Base-by-base conservation (phyloP, 2,888 invertebrate species). In the Ectropis crepuscularia region DNA sequence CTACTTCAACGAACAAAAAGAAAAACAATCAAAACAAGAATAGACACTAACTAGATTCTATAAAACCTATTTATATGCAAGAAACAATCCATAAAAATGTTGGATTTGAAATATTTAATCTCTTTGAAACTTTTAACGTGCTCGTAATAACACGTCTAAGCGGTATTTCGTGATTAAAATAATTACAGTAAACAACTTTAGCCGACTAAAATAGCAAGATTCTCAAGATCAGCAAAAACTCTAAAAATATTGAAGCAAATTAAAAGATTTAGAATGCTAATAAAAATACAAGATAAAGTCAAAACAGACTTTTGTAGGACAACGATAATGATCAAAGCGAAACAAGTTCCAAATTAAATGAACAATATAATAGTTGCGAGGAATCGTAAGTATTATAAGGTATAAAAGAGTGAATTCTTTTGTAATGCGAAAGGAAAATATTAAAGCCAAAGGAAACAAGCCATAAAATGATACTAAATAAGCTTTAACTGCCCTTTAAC, bases 401-500 rank as follows among this genome's bases (percentile, higher is more conserved):
- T 41, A 12, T 37, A 11, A 53, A 47, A 28, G 11, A 53, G 42
- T 47, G 4, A 47, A 10, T 60, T 60, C 11, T 42, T 42, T 46
- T 9, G 43, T 5, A 28, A 49, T 7, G 16, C 48, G 42, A 11
- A 49, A 49, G 47, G 42, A 12, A 57, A n/a, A 36, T 48, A 28
- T 28, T 2, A 43, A n/a, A 53, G n/a, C 2, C n/a, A 8, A 37
- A 60, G 51, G 51, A 51, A 51, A 59, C 11, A 62, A 12, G 55
- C 51, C 51, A 57, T 64, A 64, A 60, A 57, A 48, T 12, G 54
- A 38, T 55, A 64, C 65, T 73, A 67, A 71, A 69, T 70, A 65
- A 53, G 62, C 60, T 53, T 61, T 53, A 61, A 64, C 64, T 62
- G 51, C 68, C 60, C 41, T 16, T 48, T 49, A 43, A 68, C 64